Base-by-base conservation (phyloP, 2,797 vertebrate species). In the Lepidocolaptes lacrymiger region DNA sequence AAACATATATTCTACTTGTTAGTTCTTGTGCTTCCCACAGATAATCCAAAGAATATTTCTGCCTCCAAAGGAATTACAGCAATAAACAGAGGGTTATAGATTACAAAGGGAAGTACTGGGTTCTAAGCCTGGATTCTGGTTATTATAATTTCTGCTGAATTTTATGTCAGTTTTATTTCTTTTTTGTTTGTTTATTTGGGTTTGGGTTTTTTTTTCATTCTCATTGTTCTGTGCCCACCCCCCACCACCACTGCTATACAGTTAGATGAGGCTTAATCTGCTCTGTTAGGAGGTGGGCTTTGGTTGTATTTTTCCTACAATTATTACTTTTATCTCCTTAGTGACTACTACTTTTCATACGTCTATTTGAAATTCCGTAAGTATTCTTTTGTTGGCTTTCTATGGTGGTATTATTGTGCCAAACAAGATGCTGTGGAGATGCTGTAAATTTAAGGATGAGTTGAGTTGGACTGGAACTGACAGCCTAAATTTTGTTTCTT, bases 341-440 rank as follows among this genome's bases (percentile, higher is more conserved):
- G 22, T 75, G 73, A 85, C 63, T 81, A 41, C 78, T 91, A 66
- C 41, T 91, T 94, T 89, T 89, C 46, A 59, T 67, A 71, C 52
- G 19, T 52, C 58, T 87, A 22, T 89, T 93, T 78, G 81, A 94
- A 95, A 88, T 93, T 79, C 76, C 82, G 75, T 51, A 84, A 66
- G 63, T 74, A 88, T 94, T 94, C 58, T 82, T 94, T 80, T 87
- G 56, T 84, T 81, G 49, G 26, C 82, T 93, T 87, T 91, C 66
- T 85, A 30, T 63, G 52, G 72, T 91, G 86, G 58, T 61, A 76
- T 69, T 81, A 46, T 62, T 85, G 55, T 82, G 62, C 55, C 61
- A 82, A 68, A 76, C 26, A 82, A 76, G 74, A 61, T 56, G 52
- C 64, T 76, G 20, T 3, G 1, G 71, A 77, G 39, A 39, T 1